Evolutionary conservation across 2,797 vertebrate genomes (phyloP), one percentile per base, ranked within the genome.

Genomic region (Hippocampus kuda): DNA sequence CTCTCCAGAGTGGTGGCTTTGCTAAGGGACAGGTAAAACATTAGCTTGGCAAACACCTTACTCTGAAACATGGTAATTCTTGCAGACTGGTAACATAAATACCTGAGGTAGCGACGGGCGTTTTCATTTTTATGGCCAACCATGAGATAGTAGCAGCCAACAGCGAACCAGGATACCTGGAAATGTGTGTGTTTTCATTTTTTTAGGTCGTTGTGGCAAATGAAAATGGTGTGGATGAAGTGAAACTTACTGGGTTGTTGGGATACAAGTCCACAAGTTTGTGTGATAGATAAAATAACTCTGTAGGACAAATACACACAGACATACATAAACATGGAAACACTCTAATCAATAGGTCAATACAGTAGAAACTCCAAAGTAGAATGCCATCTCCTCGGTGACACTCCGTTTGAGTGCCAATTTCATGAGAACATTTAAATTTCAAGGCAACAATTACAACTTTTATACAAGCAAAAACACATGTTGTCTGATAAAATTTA

Each of bases 91-190:
- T 9, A 15, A 15, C 24, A 56, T 13, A 66, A 82, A 62, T 90
- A 97, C 97, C 97, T 98, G 56, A 99, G 94, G 44, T 99, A 99
- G 74, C 96, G 92, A 72, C 97, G 92, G 38, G 97, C 96, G 26
- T 98, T 95, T 80, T 99, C 96, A 27, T 99, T 99, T 92, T 98
- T 99, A 85, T 98, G 96, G 56, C 97, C 97, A 27, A 99, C 96
- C 97, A 99, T 99, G 71, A 99, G 94, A 90, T 99, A 99, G 75
- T 98, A 99, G 84, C 97, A 99, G 62, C 96, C 96, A 72, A 99
- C 96, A 62, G 97, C 95, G 92, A 98, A 98, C 97, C 97, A 99
- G 0, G 91, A 92, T 0, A 92, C 91, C 90, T 92, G 67, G 15
- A 15, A 38, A 74, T 66, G 70, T 2, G 10, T 72, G 34, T 38